Percentiles rank a stretch among this genome's conserved stretches.
phyloP scores from a whole-genome alignment of 2,888 invertebrate genomes.

The Troides oblongomaculatus region DNA sequence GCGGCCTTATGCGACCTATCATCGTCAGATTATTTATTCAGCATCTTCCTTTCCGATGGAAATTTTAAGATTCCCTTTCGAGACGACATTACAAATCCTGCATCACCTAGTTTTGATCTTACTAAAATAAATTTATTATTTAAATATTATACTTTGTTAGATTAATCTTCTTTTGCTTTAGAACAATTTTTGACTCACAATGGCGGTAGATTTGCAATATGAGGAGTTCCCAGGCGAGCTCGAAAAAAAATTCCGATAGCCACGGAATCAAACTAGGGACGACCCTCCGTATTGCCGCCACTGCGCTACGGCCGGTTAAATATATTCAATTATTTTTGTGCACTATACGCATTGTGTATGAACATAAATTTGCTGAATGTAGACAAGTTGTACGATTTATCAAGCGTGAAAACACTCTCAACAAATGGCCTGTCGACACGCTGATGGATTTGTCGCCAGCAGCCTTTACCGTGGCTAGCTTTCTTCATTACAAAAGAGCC shows the following conservation, averaged over 20 bases:
- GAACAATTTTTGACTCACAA: no score
- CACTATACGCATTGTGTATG: constrained; percentile 50
- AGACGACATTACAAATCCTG: constrained; percentile 47
- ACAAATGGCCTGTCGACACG: constrained; percentile 76
- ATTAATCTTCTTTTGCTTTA: background rate
- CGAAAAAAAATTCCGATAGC: no score
- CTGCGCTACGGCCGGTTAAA: no score
- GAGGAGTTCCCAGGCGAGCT: no score
- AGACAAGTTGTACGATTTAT: constrained; percentile 73
- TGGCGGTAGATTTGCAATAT: no score
- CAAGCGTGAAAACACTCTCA: constrained; percentile 75
- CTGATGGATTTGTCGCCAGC: constrained; percentile 78
- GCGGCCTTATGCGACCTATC: constrained; percentile 37
- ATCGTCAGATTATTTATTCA: constrained; percentile 38
- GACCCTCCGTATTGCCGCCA: no score
- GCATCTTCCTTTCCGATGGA: constrained; percentile 48
- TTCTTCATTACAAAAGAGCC: constrained; percentile 25
- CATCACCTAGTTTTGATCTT: background rate
- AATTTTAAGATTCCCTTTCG: constrained; percentile 47
- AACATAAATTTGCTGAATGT: constrained; percentile 71
- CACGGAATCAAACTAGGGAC: no score
- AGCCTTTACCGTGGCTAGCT: constrained; percentile 53
- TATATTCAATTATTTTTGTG: constrained; percentile 54
- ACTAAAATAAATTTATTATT: background rate
- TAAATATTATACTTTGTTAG: background rate